These are phyloP conservation scores for Chrysopa pallens DNA, from an alignment of 1,140 invertebrate genomes.

Conservation along the genomic window DNA sequence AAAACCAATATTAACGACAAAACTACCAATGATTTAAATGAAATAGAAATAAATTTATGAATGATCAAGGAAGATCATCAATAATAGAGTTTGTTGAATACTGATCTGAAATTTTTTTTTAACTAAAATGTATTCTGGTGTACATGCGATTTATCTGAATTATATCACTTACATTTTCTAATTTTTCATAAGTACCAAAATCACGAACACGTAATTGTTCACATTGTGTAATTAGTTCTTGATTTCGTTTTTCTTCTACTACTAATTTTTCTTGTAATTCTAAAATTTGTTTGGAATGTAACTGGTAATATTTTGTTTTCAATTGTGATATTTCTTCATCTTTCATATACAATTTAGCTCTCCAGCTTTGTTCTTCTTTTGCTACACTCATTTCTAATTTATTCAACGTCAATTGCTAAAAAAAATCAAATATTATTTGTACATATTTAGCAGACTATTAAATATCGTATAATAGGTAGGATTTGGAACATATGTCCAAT, in stretches of 20 bases:
- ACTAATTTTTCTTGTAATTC: background rate
- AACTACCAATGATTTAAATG: no score
- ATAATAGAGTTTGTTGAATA: no score
- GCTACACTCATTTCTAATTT: conserved; percentile 49
- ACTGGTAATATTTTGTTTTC: conserved; percentile 17
- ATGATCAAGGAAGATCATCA: no score
- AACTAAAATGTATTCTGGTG: no score
- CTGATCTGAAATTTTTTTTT: no score
- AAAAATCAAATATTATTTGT: no score
- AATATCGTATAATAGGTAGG: conserved; percentile 6
- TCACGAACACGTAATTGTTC: background rate
- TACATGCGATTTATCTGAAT: no score
- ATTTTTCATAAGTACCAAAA: background rate
- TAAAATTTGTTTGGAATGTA: background rate
- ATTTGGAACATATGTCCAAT: background rate
- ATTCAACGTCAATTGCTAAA: conserved; percentile 47
- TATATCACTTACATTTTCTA: background rate
- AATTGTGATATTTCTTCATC: conserved; percentile 39
- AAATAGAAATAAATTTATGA: no score
- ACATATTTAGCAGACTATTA: no score
- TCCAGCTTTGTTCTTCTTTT: conserved; percentile 49
- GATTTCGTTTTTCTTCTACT: no score
- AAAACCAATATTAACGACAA: no score
- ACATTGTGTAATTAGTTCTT: background rate
- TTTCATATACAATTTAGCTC: conserved; percentile 35